These are phyloP conservation scores for Arrhamphus sclerolepis DNA, from an alignment of 2,797 vertebrate species.

Conservation along the genomic window DNA sequence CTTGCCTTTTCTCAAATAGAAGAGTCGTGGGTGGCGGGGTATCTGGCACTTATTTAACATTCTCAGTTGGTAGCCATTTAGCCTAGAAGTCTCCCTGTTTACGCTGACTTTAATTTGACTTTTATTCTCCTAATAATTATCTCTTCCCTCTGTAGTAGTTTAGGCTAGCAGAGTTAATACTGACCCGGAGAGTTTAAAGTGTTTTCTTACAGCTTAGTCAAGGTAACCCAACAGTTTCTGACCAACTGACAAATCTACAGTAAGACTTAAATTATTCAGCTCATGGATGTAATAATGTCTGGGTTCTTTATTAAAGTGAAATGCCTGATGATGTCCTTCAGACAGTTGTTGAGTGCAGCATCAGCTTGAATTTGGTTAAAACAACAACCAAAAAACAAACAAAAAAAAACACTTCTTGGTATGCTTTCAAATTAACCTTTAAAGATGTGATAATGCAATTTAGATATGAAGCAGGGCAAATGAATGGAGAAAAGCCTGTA, in stretches of 20 bases:
- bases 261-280: not conserved
- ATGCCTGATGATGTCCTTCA: no score
- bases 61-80: conserved; percentile 34
- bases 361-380: no score
- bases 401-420: no score
- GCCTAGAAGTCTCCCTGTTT: conserved; percentile 13
- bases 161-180: not conserved
- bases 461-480: no score
- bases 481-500: no score
- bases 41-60: conserved; percentile 42
- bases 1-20: conserved; percentile 27
- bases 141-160: not conserved
- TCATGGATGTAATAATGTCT: no score
- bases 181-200: not conserved
- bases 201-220: no score
- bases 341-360: no score
- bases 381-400: no score
- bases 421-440: no score
- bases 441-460: no score
- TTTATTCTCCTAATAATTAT: conserved; percentile 14
- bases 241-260: not conserved
- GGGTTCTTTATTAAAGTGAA: no score
- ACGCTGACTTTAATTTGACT: conserved; percentile 17
- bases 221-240: not conserved
- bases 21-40: conserved; percentile 43